Conservation (phyloP, 2,888 invertebrate genomes). For the Elegia similella region DNA sequence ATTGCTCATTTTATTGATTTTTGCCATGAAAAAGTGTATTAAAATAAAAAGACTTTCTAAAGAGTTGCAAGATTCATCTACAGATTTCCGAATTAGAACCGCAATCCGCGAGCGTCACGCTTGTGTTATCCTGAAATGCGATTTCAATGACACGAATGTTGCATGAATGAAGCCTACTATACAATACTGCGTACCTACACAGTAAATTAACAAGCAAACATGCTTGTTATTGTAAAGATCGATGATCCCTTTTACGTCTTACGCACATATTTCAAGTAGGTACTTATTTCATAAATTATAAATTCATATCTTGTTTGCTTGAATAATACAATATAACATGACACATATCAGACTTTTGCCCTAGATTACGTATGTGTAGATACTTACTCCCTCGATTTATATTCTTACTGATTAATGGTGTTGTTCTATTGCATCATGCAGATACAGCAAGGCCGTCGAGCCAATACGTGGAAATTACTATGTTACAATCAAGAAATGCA, state of each 20-base stretch:
- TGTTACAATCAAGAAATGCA: too few species aligned
- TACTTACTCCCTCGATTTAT: too few species aligned
- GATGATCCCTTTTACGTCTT: slow-evolving; percentile 7
- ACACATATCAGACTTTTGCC: neutral
- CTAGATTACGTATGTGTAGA: neutral
- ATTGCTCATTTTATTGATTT: too few species aligned
- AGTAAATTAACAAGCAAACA: slow-evolving; percentile 16
- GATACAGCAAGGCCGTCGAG: neutral
- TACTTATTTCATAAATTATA: neutral
- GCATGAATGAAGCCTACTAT: slow-evolving; percentile 20
- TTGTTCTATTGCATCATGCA: neutral
- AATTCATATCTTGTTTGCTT: neutral
- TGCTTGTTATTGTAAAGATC: slow-evolving; percentile 15
- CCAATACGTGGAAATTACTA: too few species aligned
- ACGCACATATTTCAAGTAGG: slow-evolving; percentile 1
- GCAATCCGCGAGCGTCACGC: neutral
- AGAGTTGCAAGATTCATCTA: neutral
- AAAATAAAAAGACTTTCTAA: too few species aligned
- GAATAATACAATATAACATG: neutral
- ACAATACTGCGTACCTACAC: slow-evolving; percentile 11
- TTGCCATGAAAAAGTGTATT: too few species aligned
- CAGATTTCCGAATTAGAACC: neutral
- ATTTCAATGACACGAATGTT: slow-evolving; percentile 11
- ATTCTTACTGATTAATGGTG: neutral
- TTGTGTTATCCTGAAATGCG: slow-evolving; percentile 5